These are phyloP conservation scores for Cheirogaleus major DNA, from an alignment of 2,797 vertebrate species.

Conservation along the genomic window DNA sequence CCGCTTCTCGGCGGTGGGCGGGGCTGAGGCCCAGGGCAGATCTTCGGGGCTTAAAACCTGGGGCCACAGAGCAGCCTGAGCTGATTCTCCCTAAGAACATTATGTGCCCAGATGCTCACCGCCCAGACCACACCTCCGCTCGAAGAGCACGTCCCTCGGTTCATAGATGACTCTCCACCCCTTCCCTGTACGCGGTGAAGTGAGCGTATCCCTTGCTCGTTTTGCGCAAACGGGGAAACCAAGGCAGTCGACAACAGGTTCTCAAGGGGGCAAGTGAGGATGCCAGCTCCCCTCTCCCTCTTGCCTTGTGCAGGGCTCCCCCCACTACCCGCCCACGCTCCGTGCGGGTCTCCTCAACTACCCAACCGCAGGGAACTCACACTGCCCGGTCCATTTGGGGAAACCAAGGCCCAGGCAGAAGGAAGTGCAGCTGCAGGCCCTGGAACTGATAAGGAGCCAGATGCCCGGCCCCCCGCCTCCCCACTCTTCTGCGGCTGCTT, in stretches of 20 bases:
- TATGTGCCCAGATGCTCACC: no score
- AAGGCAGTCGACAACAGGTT: neutral
- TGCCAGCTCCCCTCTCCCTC: neutral
- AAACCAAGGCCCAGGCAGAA: neutral
- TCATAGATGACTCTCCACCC: neutral
- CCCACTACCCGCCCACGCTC: no score
- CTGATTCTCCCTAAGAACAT: neutral
- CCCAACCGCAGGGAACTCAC: no score
- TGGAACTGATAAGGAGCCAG: neutral
- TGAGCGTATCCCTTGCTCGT: neutral
- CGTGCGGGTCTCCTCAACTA: fast-evolving
- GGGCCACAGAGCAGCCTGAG: neutral
- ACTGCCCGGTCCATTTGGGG: neutral
- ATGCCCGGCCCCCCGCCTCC: neutral
- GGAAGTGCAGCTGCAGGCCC: neutral
- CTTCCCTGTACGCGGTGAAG: fast-evolving
- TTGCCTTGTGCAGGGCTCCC: no score
- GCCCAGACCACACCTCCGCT: neutral
- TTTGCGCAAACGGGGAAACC: neutral
- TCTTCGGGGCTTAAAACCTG: neutral
- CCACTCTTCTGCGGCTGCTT: no score
- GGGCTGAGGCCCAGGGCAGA: neutral
- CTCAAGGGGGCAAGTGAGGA: neutral
- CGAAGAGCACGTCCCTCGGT: neutral
- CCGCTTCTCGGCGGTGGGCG: neutral